Evolutionary conservation across 2,888 invertebrate genomes (phyloP), one percentile per base, ranked within the genome.

Genomic region (Papilio gigon): DNA sequence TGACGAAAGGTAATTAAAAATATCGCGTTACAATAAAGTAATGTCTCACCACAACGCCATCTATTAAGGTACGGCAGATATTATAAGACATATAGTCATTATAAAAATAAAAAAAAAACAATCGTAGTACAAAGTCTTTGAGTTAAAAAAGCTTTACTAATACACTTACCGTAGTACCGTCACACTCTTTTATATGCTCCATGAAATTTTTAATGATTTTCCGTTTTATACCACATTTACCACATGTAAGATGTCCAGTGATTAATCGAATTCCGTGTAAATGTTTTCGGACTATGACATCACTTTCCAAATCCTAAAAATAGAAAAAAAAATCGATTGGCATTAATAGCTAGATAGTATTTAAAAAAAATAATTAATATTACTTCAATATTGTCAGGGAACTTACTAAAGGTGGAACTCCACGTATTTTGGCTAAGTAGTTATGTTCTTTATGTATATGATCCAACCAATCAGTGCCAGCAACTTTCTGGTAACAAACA

Each of bases 381-480:
- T 17, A 8, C 0, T 5, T 42, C 42, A 42, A 42, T n/a, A 22
- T 22, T 11, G 3, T 22, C 12, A 12, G n/a, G 11, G 17, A 22
- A 65, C 73, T 71, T 68, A 74, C 74, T 77, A 86, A 65, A 59
- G 82, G 78, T 14, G 68, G 25, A n/a, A 79, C 78, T 4, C 83
- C 87, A 11, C 75, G 75, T 72, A 73, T 78, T 85, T 86, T 87
- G 0, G 87, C 87, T 37, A 87, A 60, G 72, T 88, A 88, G 30
- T 81, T 77, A 62, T 88, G 88, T 70, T 79, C 71, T 5, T 62
- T 73, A 22, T 73, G 72, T 33, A 83, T 81, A 64, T 88, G 87
- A 14, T 78, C 72, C 6, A 79, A 71, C 87, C 87, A 86, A 3
- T 71, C 53, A 2, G 69, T 44, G 0, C 63, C 65, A 9, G 70